phyloP scores from a whole-genome alignment of 1,140 invertebrate genomes.

The Drosophila melanica region DNA sequence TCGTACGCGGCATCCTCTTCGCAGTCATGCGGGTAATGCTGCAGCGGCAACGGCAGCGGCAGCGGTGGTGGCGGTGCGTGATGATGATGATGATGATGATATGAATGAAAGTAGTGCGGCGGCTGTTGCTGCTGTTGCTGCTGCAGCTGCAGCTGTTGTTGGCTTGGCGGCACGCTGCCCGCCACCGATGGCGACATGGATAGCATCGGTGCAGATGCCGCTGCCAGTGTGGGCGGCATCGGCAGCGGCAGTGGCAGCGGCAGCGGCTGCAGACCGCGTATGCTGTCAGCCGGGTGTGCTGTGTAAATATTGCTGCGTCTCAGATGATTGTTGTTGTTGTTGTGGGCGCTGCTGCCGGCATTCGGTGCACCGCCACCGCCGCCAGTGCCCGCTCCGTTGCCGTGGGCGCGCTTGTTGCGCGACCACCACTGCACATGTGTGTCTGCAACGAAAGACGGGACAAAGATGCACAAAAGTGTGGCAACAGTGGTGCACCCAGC shows the following conservation, averaged over 20 bases:
- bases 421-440: slow-evolving; percentile 83
- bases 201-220: slow-evolving; percentile 36
- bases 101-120: slow-evolving; percentile 65
- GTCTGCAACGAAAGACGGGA: slow-evolving; percentile 52
- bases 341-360: slow-evolving; percentile 53
- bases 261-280: slow-evolving; percentile 72
- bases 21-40: slow-evolving; percentile 66
- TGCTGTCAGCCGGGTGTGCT: slow-evolving; percentile 80
- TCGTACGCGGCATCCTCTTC: slow-evolving; percentile 71
- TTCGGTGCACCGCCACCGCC: slow-evolving; percentile 47
- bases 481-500: slow-evolving; percentile 7
- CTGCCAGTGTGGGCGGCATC: slow-evolving; percentile 46
- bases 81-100: slow-evolving; percentile 63
- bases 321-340: slow-evolving; percentile 82
- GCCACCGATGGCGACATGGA: slow-evolving; percentile 40
- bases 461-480: slow-evolving; percentile 23
- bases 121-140: slow-evolving; percentile 34
- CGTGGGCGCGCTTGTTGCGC: slow-evolving; percentile 79
- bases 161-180: slow-evolving; percentile 26
- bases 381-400: slow-evolving; percentile 52
- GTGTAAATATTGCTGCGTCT: slow-evolving; percentile 82
- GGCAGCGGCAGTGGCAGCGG: slow-evolving; percentile 55
- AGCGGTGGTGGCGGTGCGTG: slow-evolving; percentile 33
- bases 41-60: slow-evolving; percentile 25
- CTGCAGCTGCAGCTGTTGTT: slow-evolving; percentile 42